A percentile compares a stretch with the other conserved stretches of the same genome.
phyloP scores from a whole-genome alignment of 2,113 vertebrate species.

The Rhadina sibilatrix region DNA sequence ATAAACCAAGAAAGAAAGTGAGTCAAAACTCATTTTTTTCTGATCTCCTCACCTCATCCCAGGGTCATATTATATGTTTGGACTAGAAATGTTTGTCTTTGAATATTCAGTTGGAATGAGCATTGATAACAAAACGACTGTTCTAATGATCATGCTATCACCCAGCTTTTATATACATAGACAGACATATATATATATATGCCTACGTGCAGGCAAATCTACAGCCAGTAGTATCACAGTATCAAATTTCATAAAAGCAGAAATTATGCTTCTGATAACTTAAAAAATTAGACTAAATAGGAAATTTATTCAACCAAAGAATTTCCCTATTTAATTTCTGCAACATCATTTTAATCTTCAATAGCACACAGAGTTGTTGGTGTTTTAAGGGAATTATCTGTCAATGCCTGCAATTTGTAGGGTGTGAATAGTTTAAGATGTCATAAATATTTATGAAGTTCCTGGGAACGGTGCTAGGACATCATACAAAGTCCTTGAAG shows the following conservation, averaged over 20 bases:
- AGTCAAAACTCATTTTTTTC: neutral
- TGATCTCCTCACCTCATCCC: neutral
- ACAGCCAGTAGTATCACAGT: neutral
- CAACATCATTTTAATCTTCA: neutral
- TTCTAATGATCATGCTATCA: neutral
- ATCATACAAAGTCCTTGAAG: neutral
- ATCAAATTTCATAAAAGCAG: neutral
- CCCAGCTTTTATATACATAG: neutral
- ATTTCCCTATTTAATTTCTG: neutral
- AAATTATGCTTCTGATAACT: neutral
- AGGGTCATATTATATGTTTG: neutral
- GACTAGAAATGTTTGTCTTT: neutral
- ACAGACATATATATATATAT: neutral
- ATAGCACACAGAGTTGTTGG: neutral
- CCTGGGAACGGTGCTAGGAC: neutral
- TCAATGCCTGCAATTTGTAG: slow-evolving; percentile 15
- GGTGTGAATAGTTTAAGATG: slow-evolving; percentile 16
- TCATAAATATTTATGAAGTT: slow-evolving; percentile 33
- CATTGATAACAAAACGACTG: neutral
- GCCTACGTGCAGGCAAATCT: neutral
- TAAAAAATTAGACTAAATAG: neutral
- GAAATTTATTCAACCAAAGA: neutral
- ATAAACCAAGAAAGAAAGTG: neutral
- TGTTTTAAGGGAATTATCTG: slow-evolving; percentile 4
- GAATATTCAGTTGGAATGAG: neutral